phyloP scores from a whole-genome alignment of 1,140 invertebrate species.

The Arion vulgaris region DNA sequence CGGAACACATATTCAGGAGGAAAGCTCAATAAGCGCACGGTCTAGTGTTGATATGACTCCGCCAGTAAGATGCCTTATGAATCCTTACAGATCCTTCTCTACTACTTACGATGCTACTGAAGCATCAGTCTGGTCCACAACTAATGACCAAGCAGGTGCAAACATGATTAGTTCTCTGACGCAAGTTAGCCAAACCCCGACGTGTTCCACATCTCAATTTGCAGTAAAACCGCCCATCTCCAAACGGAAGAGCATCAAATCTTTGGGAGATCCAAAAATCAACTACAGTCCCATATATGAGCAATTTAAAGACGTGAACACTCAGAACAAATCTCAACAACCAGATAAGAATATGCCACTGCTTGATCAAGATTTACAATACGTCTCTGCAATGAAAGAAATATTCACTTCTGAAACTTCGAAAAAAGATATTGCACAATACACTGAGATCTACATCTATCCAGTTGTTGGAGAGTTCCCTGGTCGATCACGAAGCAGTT shows the following conservation, averaged over 20 bases:
- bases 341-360: not conserved
- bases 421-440: not conserved
- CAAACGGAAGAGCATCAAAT: conserved; percentile 7
- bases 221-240: conserved; percentile 18
- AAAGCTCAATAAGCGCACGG: not conserved
- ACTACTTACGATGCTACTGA: too few species aligned
- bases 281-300: conserved; percentile 20
- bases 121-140: not conserved
- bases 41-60: too few species aligned
- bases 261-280: not conserved
- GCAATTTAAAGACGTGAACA: not conserved
- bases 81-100: too few species aligned
- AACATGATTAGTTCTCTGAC: too few species aligned
- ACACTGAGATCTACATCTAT: conserved; percentile 12
- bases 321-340: not conserved
- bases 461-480: conserved; percentile 12
- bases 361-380: not conserved
- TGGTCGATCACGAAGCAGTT: not conserved
- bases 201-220: too few species aligned
- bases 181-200: too few species aligned
- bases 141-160: not conserved
- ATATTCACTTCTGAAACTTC: not conserved
- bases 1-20: conserved; percentile 59
- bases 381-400: not conserved
- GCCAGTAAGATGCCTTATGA: too few species aligned